A percentile compares a stretch with the other conserved stretches of the same genome.
Conservation (phyloP, 2,888 invertebrate species). For the Drosophila pullipes region DNA sequence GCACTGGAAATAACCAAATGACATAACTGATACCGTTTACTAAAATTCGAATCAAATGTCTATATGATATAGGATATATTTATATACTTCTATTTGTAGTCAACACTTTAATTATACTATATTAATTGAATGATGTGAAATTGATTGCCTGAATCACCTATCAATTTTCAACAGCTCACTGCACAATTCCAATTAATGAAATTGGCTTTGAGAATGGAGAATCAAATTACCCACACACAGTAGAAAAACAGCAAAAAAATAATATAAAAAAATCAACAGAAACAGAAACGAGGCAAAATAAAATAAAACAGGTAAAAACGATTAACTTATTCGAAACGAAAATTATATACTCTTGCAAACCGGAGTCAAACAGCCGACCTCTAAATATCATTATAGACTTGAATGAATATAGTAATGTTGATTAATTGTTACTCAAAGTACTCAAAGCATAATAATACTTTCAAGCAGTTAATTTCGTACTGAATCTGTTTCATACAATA, state of each 20-base stretch:
- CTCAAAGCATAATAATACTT: not conserved
- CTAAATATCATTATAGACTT: not conserved
- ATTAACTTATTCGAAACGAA: not conserved
- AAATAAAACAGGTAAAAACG: not conserved
- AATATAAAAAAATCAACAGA: not conserved
- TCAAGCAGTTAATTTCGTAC: not conserved
- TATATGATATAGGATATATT: slow-evolving; percentile 3
- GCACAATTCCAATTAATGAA: slow-evolving; percentile 47
- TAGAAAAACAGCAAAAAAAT: not conserved
- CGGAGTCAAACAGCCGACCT: not conserved
- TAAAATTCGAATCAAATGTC: not conserved
- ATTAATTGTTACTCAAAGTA: not conserved
- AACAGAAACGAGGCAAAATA: not conserved
- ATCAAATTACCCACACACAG: slow-evolving; percentile 17
- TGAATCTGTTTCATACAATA: not conserved
- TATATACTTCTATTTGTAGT: not conserved
- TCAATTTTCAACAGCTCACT: slow-evolving; percentile 47
- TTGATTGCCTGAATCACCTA: slow-evolving; percentile 44
- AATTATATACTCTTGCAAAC: not conserved
- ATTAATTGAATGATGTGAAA: slow-evolving; percentile 48
- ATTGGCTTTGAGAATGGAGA: slow-evolving; percentile 31
- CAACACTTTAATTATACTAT: slow-evolving; percentile 10
- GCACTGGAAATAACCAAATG: not conserved
- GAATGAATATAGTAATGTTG: not conserved
- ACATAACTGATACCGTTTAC: not conserved